Conservation (phyloP, 1,140 invertebrate genomes). For the Euura lappo region DNA sequence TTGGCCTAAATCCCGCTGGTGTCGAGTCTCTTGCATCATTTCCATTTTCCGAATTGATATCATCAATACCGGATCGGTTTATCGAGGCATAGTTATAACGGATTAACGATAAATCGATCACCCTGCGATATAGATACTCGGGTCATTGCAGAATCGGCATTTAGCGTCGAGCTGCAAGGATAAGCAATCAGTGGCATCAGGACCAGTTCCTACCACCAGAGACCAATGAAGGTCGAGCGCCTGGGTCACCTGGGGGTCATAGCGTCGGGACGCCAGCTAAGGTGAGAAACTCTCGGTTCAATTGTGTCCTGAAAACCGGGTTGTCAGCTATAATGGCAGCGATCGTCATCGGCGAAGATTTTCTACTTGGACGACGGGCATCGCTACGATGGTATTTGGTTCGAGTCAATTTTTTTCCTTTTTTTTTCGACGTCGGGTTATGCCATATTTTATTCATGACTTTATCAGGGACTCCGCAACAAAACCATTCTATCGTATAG, state of each 20-base stretch:
- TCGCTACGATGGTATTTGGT: not conserved
- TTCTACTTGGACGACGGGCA: not conserved
- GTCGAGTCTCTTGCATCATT: not conserved
- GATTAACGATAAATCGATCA: not conserved
- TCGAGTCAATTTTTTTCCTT: not conserved
- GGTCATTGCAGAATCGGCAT: not conserved
- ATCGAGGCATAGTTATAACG: not conserved
- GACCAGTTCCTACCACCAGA: not conserved
- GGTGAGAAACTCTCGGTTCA: not conserved
- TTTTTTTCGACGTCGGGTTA: not conserved
- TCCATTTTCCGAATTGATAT: not conserved
- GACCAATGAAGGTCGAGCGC: not conserved
- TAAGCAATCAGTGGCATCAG: not conserved
- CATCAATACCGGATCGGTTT: not conserved
- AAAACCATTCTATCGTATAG: not conserved
- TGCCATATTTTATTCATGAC: not conserved
- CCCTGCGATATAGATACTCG: not conserved
- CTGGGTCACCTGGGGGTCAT: not conserved
- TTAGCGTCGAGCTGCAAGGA: not conserved
- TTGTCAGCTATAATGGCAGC: constrained; percentile 4
- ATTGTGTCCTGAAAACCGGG: not conserved
- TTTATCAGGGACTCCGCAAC: not conserved
- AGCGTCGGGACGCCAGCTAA: not conserved
- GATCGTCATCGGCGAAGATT: not conserved
- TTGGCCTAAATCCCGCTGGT: not conserved